These are phyloP conservation scores for Poecilia velifera DNA, from an alignment of 2,797 vertebrate species.

Conservation along the genomic window DNA sequence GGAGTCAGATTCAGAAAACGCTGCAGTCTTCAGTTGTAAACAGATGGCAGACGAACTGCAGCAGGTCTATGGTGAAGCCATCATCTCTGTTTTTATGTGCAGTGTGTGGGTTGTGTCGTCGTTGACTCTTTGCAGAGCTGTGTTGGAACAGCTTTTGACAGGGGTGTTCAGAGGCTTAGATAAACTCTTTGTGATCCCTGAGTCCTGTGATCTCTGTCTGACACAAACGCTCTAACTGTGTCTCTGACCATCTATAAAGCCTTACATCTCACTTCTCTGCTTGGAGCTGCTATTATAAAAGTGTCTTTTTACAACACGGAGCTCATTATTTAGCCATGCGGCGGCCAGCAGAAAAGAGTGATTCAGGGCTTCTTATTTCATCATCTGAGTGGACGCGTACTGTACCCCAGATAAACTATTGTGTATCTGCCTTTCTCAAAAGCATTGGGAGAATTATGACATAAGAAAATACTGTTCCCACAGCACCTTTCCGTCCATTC, in stretches of 20 bases:
- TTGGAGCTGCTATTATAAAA: constrained; percentile 43
- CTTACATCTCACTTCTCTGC: constrained; percentile 7
- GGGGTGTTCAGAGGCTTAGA: constrained; percentile 42
- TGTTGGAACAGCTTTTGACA: constrained; percentile 24
- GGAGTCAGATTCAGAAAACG: constrained; percentile 28
- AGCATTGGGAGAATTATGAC: background rate
- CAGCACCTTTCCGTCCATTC: background rate
- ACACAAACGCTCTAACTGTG: constrained; percentile 43
- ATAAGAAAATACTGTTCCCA: background rate
- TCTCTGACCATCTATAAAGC: constrained; percentile 41
- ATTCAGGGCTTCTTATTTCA: constrained; percentile 9
- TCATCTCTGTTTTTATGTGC: constrained; percentile 4
- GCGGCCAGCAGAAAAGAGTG: constrained; percentile 5
- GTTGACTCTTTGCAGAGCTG: constrained; percentile 1
- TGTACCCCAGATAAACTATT: background rate
- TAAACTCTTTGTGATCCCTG: constrained; percentile 47
- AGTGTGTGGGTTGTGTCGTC: constrained; percentile 16
- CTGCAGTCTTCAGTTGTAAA: constrained; percentile 27
- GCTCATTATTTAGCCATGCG: constrained; percentile 35
- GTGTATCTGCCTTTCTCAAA: background rate
- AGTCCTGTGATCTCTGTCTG: constrained; percentile 61
- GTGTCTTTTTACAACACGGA: constrained; percentile 40
- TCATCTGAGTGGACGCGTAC: background rate
- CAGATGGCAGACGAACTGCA: constrained; percentile 41
- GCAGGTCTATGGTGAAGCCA: constrained; percentile 7